phyloP scores from a whole-genome alignment of 2,113 vertebrate genomes.

The Oplegnathus fasciatus region DNA sequence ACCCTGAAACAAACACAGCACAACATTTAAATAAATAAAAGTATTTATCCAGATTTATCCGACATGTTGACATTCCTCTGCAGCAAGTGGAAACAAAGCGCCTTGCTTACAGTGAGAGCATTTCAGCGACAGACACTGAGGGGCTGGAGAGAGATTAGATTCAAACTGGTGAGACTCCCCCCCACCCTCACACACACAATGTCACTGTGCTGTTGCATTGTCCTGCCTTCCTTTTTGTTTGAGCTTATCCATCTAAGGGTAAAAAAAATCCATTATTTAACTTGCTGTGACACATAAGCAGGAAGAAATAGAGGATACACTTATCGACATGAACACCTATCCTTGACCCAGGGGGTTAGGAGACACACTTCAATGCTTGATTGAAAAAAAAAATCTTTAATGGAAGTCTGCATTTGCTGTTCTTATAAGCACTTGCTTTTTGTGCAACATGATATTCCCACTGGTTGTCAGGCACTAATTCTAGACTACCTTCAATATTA shows the following conservation, averaged over 20 bases:
- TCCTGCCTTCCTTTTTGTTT: not conserved
- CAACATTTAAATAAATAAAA: not conserved
- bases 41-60: not conserved
- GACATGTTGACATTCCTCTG: not conserved
- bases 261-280: conserved; percentile 27
- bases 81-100: not conserved
- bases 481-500: conserved; percentile 28
- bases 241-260: not conserved
- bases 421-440: conserved; percentile 18
- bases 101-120: not conserved
- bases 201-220: not conserved
- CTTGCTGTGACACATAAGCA: conserved; percentile 12
- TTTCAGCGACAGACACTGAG: not conserved
- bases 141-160: not conserved
- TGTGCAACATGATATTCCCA: conserved; percentile 45
- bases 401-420: conserved; percentile 9
- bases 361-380: conserved; percentile 6
- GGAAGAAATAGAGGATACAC: not conserved
- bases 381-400: conserved; percentile 15
- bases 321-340: not conserved
- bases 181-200: not conserved
- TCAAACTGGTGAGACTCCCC: not conserved
- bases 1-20: not conserved
- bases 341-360: conserved; percentile 6
- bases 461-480: conserved; percentile 38